Conservation (phyloP, 2,113 vertebrate genomes). For the Turnix velox region DNA sequence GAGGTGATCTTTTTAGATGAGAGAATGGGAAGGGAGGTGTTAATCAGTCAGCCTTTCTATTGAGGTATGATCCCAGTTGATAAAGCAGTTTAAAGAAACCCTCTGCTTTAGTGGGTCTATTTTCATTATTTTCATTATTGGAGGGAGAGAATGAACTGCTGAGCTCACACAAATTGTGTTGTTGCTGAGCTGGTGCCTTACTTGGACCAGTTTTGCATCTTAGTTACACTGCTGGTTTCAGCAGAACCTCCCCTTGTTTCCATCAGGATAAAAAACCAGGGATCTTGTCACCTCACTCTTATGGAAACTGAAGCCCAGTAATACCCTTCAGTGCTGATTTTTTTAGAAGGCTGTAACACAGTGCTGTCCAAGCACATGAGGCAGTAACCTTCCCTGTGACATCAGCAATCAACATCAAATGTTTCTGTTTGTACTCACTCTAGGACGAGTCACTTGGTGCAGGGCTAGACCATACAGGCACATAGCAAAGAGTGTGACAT, state of each 20-base stretch:
- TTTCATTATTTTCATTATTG: background rate
- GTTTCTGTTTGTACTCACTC: background rate
- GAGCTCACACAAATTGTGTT: background rate
- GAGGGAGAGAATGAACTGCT: background rate
- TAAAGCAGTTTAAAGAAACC: slow-evolving; percentile 23
- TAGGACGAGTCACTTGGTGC: slow-evolving; percentile 9
- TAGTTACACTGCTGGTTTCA: background rate
- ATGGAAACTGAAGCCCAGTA: background rate
- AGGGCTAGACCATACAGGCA: background rate
- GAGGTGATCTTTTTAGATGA: background rate
- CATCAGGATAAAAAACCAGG: background rate
- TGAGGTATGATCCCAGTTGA: slow-evolving; percentile 17
- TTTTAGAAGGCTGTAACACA: background rate
- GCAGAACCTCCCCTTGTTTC: background rate
- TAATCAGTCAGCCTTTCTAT: slow-evolving; percentile 8
- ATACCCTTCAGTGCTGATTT: background rate
- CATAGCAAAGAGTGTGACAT: background rate
- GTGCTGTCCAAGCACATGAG: background rate
- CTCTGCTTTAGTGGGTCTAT: background rate
- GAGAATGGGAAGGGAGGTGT: slow-evolving; percentile 25
- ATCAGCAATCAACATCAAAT: background rate
- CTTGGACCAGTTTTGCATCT: background rate
- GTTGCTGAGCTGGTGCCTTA: background rate
- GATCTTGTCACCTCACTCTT: background rate
- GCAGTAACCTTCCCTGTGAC: background rate